Percentiles rank a stretch among this genome's conserved stretches.
phyloP scores from a whole-genome alignment of 2,888 invertebrate genomes.

The Pedicia rivosa region DNA sequence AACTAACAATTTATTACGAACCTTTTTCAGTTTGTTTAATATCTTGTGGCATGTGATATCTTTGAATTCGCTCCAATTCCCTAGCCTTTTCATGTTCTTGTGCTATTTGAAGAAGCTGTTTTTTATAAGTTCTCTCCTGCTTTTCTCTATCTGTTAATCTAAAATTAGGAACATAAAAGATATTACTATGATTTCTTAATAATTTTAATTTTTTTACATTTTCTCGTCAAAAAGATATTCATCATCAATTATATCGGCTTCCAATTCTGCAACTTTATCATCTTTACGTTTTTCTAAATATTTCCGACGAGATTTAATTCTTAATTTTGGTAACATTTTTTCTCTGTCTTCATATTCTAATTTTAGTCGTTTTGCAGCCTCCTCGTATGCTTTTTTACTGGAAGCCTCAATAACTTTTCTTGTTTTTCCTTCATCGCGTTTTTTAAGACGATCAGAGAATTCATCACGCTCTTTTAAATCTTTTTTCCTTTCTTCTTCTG shows the following conservation, averaged over 20 bases:
- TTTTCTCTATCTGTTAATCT: slow-evolving; percentile 78
- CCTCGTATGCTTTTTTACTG: slow-evolving; percentile 57
- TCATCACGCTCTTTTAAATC: slow-evolving; percentile 90
- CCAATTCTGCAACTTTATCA: slow-evolving; percentile 89
- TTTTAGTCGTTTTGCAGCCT: slow-evolving; percentile 81
- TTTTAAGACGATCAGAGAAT: slow-evolving; percentile 73
- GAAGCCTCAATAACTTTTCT: slow-evolving; percentile 57
- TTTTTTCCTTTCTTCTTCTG: slow-evolving; percentile 60
- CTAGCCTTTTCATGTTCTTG: slow-evolving; percentile 91
- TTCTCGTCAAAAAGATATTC: slow-evolving; percentile 85
- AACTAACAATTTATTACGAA: no score
- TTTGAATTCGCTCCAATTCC: slow-evolving; percentile 79
- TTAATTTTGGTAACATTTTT: slow-evolving; percentile 71
- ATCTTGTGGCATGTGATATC: slow-evolving; percentile 90
- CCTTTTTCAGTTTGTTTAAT: slow-evolving; percentile 54
- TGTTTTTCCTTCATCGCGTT: slow-evolving; percentile 77
- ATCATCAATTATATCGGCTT: slow-evolving; percentile 90
- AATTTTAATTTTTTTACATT: slow-evolving; percentile 41
- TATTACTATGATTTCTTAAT: background rate
- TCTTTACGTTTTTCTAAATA: slow-evolving; percentile 93
- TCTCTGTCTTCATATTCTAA: slow-evolving; percentile 74
- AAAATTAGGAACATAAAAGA: slow-evolving; percentile 16
- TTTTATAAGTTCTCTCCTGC: slow-evolving; percentile 75
- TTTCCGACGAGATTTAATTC: slow-evolving; percentile 80
- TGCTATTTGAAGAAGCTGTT: slow-evolving; percentile 74